phyloP scores from a whole-genome alignment of 1,140 invertebrate species.

The Phymastichus coffea region DNA sequence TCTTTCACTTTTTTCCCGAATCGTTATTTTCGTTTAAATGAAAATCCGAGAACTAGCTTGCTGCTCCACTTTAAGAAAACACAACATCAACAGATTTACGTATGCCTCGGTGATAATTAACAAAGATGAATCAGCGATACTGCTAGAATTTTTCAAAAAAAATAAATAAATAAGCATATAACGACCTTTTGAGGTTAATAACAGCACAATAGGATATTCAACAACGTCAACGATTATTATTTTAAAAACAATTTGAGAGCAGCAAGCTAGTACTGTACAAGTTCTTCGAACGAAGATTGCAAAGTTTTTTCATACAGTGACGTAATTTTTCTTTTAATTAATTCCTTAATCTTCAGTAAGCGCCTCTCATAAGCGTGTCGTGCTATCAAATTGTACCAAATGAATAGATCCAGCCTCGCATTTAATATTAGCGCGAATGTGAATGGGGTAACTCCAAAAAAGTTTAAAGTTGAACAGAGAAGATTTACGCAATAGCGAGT shows the following conservation, averaged over 20 bases:
- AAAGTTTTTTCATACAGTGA: slow-evolving; percentile 14
- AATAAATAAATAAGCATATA: slow-evolving; percentile 22
- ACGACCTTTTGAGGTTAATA: slow-evolving; percentile 19
- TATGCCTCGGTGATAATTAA: slow-evolving; percentile 24
- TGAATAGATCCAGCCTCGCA: slow-evolving; percentile 24
- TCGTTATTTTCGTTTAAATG: slow-evolving; percentile 24
- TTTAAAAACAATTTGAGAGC: slow-evolving; percentile 21
- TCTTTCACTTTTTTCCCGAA: slow-evolving; percentile 26
- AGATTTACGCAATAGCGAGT: slow-evolving; percentile 14
- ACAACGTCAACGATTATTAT: slow-evolving; percentile 30
- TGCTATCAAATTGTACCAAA: slow-evolving; percentile 24
- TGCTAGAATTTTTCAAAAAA: slow-evolving; percentile 26
- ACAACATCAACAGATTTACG: slow-evolving; percentile 23
- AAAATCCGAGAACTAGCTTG: slow-evolving; percentile 4
- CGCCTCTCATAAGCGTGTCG: slow-evolving; percentile 22
- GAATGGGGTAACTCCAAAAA: slow-evolving; percentile 21
- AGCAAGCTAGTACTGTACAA: slow-evolving; percentile 17
- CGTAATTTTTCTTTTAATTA: slow-evolving; percentile 4
- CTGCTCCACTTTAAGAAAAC: slow-evolving; percentile 16
- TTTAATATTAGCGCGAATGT: slow-evolving; percentile 15
- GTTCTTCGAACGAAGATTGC: slow-evolving; percentile 11
- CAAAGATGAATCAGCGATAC: slow-evolving; percentile 20
- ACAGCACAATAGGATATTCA: slow-evolving; percentile 24
- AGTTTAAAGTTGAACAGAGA: slow-evolving; percentile 18
- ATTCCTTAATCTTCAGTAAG: slow-evolving; percentile 22